Evolutionary conservation across 2,888 invertebrate genomes (phyloP), one percentile per base, ranked within the genome.

Genomic region (Aricia artaxerxes): DNA sequence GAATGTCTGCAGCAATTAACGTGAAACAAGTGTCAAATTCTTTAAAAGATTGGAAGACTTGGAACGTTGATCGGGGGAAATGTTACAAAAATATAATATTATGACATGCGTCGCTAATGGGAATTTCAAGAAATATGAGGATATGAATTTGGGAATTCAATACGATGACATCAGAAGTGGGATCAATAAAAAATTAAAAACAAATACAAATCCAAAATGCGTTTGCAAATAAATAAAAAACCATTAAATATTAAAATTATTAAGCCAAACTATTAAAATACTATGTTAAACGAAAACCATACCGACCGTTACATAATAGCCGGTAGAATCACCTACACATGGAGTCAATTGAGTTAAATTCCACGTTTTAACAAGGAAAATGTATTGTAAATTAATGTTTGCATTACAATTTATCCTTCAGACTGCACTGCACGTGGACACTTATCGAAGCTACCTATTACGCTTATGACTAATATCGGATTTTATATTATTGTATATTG

Each of bases 391-490:
- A 81, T 80, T 80, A 73, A 80, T 80, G 80, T 82, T 82, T 78
- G 81, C 79, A 82, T 81, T 80, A 77, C 80, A 81, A 81, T 82
- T 80, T 80, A 81, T 82, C 80, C 79, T 82, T 78, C 78, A 57
- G 78, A 73, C 75, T 49, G 53, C 44, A 69, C 35, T 44, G 76
- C 76, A 76, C 76, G 76, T 76, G 76, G 76, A 57, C 16, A 31
- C 16, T 49, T 76, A 35, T 76, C 49, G 57, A 7, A n/a, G 44
- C 44, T 69, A 78, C 78, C 49, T 49, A 69, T 69, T 16, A 35
- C 69, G 38, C 13, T 64, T 35, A 69, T 69, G 69, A 69, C 69
- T 69, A 69, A 61, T 61, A 61, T 24, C 4, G 57, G 57, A 16
- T 57, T 57, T 57, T 16, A 57, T 57, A 40, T 38, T 38, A 2